A percentile compares a stretch with the other conserved stretches of the same genome.
Conservation (phyloP, 2,888 invertebrate genomes). For the Slavum lentiscoides region DNA sequence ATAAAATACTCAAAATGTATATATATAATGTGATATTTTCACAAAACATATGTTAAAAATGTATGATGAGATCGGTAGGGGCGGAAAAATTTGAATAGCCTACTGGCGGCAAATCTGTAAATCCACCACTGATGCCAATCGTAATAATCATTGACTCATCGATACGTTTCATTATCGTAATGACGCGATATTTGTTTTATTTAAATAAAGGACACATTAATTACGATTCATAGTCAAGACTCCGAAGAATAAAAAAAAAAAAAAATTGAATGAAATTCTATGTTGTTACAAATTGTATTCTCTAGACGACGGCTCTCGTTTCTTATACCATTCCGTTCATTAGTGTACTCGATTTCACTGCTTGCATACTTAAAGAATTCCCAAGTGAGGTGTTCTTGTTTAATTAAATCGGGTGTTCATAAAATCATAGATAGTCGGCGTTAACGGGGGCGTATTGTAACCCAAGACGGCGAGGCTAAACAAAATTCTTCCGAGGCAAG, state of each 20-base stretch:
- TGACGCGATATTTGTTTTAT: too few species aligned
- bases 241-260: background rate
- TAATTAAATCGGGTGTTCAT: conserved; percentile 50
- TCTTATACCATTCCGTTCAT: background rate
- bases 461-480: conserved; percentile 20
- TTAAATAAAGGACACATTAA: background rate
- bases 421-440: background rate
- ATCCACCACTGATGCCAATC: too few species aligned
- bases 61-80: too few species aligned
- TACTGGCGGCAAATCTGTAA: too few species aligned
- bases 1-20: too few species aligned
- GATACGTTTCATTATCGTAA: too few species aligned
- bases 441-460: background rate
- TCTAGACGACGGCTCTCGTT: background rate
- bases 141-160: too few species aligned
- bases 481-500: conserved; percentile 24
- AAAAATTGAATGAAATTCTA: background rate
- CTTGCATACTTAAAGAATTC: conserved; percentile 40
- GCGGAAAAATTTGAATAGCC: too few species aligned
- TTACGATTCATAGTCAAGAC: background rate
- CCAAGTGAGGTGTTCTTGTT: conserved; percentile 49
- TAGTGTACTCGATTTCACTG: background rate
- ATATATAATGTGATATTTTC: too few species aligned
- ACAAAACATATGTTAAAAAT: too few species aligned
- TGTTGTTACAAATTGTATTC: conserved; percentile 29